These are phyloP conservation scores for Dasypolia templi DNA, from an alignment of 2,888 invertebrate species.

Conservation along the genomic window DNA sequence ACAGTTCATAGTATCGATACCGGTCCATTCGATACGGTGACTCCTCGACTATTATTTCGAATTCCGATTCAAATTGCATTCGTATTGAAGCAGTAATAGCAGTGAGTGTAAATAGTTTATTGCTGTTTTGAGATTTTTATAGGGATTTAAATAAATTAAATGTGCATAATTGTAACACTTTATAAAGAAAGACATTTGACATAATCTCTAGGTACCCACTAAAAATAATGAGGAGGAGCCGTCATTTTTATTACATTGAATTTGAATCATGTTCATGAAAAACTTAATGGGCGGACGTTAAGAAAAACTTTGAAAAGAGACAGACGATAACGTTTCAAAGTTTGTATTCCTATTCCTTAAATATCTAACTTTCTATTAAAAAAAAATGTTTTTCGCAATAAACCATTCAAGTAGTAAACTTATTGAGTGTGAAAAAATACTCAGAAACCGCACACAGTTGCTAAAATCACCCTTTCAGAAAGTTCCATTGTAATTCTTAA, in stretches of 20 bases:
- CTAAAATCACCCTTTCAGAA: slow-evolving; percentile 24
- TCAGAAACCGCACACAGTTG: slow-evolving; percentile 35
- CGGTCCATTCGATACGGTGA: not conserved
- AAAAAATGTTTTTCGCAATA: not conserved
- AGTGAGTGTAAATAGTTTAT: not conserved
- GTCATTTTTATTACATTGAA: not conserved
- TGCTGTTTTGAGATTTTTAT: not conserved
- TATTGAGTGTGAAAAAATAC: not conserved
- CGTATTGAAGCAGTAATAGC: not conserved
- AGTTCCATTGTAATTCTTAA: slow-evolving; percentile 48
- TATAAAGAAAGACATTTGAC: not conserved
- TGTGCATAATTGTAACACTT: not conserved
- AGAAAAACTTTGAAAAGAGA: not conserved
- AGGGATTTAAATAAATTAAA: not conserved
- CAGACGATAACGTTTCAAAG: not conserved
- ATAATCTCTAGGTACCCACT: not conserved
- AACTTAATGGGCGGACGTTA: not conserved
- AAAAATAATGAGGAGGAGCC: not conserved
- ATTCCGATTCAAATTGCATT: slow-evolving; percentile 31
- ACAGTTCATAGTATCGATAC: not conserved
- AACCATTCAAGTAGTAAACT: not conserved
- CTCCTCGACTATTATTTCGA: slow-evolving; percentile 13
- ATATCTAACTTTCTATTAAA: fast-evolving
- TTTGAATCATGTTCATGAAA: not conserved
- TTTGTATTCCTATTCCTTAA: not conserved